phyloP scores from a whole-genome alignment of 2,888 invertebrate species.

The Drosophila seclusa region DNA sequence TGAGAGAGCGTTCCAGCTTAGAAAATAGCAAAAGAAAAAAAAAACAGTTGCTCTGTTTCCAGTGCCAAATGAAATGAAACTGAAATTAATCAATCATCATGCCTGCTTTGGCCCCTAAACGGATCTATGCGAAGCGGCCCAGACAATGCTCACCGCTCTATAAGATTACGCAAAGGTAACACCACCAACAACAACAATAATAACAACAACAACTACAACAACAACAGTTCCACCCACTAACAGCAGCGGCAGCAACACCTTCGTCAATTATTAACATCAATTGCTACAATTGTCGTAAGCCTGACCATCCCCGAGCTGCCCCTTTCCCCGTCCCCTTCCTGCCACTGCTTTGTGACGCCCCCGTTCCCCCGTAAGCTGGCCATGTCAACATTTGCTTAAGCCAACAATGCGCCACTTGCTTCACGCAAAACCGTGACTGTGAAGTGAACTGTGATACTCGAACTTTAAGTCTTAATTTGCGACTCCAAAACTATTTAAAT shows the following conservation, averaged over 20 bases:
- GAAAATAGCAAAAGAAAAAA: neutral
- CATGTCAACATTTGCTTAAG: slow-evolving; percentile 16
- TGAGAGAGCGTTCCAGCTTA: slow-evolving; percentile 1
- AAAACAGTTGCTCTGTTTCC: slow-evolving; percentile 49
- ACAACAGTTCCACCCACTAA: slow-evolving; percentile 61
- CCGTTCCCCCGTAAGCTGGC: neutral
- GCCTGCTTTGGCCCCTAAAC: slow-evolving; percentile 66
- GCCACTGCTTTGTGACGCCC: neutral
- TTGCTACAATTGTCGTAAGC: slow-evolving; percentile 82
- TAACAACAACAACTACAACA: slow-evolving; percentile 34
- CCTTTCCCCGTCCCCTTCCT: slow-evolving; percentile 1
- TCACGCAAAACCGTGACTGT: slow-evolving; percentile 20
- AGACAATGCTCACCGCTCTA: slow-evolving; percentile 57
- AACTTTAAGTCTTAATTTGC: neutral
- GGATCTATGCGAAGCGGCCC: slow-evolving; percentile 68
- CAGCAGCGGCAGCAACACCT: slow-evolving; percentile 68
- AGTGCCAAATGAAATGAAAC: slow-evolving; percentile 77
- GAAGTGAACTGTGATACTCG: neutral
- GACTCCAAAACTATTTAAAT: neutral
- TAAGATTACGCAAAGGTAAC: slow-evolving; percentile 80
- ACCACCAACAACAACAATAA: slow-evolving; percentile 31
- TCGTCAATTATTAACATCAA: slow-evolving; percentile 82
- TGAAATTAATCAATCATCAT: slow-evolving; percentile 83
- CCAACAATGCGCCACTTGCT: neutral
- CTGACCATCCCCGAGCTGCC: slow-evolving; percentile 52